Evolutionary conservation across 2,113 vertebrate genomes (phyloP), one percentile per base, ranked within the genome.

Genomic region (Arenaria interpres): DNA sequence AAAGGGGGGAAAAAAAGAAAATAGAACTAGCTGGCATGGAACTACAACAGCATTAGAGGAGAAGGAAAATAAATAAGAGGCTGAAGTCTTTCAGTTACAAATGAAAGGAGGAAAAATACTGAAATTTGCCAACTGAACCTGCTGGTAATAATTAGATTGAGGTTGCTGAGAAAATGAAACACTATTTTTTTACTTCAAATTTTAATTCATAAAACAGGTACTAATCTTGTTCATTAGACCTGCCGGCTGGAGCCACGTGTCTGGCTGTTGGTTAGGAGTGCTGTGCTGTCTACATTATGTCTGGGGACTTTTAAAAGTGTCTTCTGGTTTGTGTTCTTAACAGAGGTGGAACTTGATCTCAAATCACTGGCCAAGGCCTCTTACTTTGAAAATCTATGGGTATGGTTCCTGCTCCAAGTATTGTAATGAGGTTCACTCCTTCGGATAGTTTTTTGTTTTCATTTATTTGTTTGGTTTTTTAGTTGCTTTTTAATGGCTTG

Each of bases 91-190:
- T 97, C 79, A 89, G 71, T 79, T 87, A 28, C 5, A 96, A 78
- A 84, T 68, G 51, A 89, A 95, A 92, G 33, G 13, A 20, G 27
- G 45, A 33, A 69, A 88, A 84, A 66, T 35, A 82, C 18, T 75
- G 54, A 69, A 68, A 95, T 90, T 72, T 95, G 92, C 88, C 92
- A 97, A 59, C 76, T 84, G 21, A 89, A 95, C 74, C 86, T 97
- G 88, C 93, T 98, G 96, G 88, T 87, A 96, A 86, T 95, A 97
- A 96, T 98, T 97, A 98, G 85, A 62, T 63, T 76, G 88, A 71
- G 46, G 64, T 72, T 93, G 25, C 59, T 89, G 86, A 96, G 93
- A 98, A 98, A 97, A 97, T 96, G 95, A 98, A 98, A 97, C 90
- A 90, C 71, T 84, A n/a, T 87, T 69, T 79, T 96, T 96, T 90